A percentile compares a stretch with the other conserved stretches of the same genome.
These are phyloP conservation scores for Dipodomys stephensi DNA, from an alignment of 2,113 vertebrate species.

Conservation along the genomic window DNA sequence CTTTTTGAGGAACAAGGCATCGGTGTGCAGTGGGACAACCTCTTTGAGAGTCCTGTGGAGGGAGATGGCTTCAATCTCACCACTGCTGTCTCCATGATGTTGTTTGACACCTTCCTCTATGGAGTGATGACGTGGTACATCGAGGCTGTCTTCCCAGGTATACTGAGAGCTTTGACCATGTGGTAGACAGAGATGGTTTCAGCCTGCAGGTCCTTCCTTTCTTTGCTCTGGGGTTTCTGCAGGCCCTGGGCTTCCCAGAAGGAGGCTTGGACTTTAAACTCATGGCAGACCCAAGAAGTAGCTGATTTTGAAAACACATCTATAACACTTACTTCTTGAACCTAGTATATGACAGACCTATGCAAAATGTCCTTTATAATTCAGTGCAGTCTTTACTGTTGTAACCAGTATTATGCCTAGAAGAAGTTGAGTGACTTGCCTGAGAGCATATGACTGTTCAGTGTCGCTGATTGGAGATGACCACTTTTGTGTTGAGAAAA, in stretches of 20 bases:
- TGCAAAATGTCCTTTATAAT: neutral
- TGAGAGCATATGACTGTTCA: neutral
- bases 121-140: slow-evolving; percentile 98
- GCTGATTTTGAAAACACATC: neutral
- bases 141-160: slow-evolving; percentile 97
- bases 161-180: neutral
- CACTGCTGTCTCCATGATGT: slow-evolving; percentile 92
- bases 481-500: neutral
- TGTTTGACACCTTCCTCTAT: slow-evolving; percentile 95
- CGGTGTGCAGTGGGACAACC: slow-evolving; percentile 96
- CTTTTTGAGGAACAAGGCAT: slow-evolving; percentile 97
- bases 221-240: neutral
- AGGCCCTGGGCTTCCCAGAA: neutral
- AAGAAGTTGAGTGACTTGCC: neutral
- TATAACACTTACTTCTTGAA: neutral
- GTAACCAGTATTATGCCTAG: neutral
- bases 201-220: neutral
- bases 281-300: neutral
- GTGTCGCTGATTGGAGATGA: neutral
- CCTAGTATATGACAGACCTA: neutral
- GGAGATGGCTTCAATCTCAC: slow-evolving; percentile 95
- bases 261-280: neutral
- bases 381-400: neutral
- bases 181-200: neutral
- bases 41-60: slow-evolving; percentile 93